Conservation (phyloP, 2,888 invertebrate species). For the Lithodes maja region DNA sequence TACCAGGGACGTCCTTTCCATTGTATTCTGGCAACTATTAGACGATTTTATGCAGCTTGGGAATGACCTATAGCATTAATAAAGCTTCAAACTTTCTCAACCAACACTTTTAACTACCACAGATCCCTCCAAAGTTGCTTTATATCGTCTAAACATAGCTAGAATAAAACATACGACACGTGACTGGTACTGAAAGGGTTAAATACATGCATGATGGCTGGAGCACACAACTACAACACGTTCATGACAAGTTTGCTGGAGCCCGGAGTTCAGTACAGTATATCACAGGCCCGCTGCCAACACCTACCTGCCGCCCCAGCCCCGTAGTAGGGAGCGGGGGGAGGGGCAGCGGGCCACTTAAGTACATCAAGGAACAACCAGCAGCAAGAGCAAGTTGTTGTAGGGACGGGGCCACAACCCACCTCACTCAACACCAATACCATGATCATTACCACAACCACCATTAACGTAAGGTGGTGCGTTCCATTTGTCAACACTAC, state of each 20-base stretch:
- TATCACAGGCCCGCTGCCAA: background rate
- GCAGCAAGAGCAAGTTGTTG: background rate
- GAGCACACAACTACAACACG: conserved; percentile 38
- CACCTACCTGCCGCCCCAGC: conserved; percentile 1
- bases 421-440: background rate
- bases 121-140: background rate
- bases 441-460: background rate
- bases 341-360: background rate
- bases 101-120: too few relatives aligned
- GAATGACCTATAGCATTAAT: too few relatives aligned
- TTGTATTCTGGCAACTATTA: too few relatives aligned
- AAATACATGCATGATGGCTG: background rate
- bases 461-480: too few relatives aligned
- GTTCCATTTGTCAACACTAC: too few relatives aligned
- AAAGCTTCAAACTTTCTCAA: too few relatives aligned
- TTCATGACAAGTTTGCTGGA: conserved; percentile 46
- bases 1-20: too few relatives aligned
- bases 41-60: too few relatives aligned
- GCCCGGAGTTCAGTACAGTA: background rate
- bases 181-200: too few relatives aligned
- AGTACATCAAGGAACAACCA: conserved; percentile 7
- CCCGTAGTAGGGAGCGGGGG: background rate
- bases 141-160: too few relatives aligned
- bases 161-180: too few relatives aligned
- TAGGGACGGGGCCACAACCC: background rate